Base-by-base conservation (phyloP, 2,113 vertebrate species). In the Ophiodon elongatus region DNA sequence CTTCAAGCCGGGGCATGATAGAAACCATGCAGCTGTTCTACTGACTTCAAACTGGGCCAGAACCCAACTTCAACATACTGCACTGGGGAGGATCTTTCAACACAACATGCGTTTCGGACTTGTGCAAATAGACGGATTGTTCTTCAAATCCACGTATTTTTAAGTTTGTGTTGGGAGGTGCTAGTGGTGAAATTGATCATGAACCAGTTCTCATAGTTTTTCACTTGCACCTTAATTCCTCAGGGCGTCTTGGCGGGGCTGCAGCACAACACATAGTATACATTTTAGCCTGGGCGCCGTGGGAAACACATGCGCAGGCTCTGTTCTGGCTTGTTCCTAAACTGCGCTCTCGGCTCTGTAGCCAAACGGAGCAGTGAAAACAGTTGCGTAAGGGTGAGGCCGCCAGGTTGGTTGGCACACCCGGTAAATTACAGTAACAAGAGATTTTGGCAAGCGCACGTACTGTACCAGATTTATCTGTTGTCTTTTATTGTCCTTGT, bases 241-340 rank as follows among this genome's bases (percentile, higher is more conserved):
- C 2, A 0, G 77, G 88, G 79, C n/a, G 1, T 47, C 71, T 88
- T 82, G 80, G 83, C 4, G 27, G 79, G 71, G 72, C 79, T 52
- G 25, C 80, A 29, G 52, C 50, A 23, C 33, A 4, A 83, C 80
- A 87, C 73, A 83, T 59, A 79, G 73, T 75, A 60, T 71, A 74
- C 76, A 83, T 76, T 75, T 69, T 50, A 81, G 79, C 8, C 37
- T 65, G 57, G 50, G 77, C 8, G 47, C 78, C 83, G 77, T 93
- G 84, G 82, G 84, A 91, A 91, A 89, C 81, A 84, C 84, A 77
- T 67, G 75, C 3, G 8, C 79, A 83, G 88, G 77, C 69, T 88
- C 84, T 93, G 90, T 92, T 90, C 79, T 45, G 80, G 84, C 90
- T 83, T 91, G 87, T 90, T 80, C 60, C 68, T 87, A 76, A 74